Evolutionary conservation across 2,113 vertebrate genomes (phyloP).

Genomic region (Rhinichthys klamathensis): DNA sequence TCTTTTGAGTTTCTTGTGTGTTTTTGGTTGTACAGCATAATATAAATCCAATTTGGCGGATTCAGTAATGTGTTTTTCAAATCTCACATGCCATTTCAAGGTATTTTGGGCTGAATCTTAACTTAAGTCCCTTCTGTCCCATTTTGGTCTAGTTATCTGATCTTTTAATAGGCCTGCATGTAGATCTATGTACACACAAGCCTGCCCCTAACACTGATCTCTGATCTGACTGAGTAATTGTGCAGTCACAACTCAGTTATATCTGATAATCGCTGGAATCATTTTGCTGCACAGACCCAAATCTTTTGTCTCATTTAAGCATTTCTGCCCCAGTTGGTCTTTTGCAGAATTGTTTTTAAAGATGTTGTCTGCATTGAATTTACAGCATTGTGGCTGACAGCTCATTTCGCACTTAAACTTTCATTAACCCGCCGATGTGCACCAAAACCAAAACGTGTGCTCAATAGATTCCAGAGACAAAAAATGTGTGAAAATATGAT

Average conservation of each 20-base stretch:
- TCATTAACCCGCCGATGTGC: conserved; percentile 28
- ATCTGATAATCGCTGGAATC: not conserved
- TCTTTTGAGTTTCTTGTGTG: conserved; percentile 27
- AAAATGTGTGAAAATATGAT: conserved; percentile 10
- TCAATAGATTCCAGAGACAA: not conserved
- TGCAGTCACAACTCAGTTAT: conserved; percentile 25
- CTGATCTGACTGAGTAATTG: not conserved
- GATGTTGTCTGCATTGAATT: not conserved
- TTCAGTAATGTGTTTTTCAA: not conserved
- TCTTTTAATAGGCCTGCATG: conserved; percentile 33
- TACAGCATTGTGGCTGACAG: conserved; percentile 9
- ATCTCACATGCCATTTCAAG: not conserved
- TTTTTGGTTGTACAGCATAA: conserved; percentile 51
- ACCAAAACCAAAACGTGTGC: not conserved
- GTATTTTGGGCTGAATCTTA: conserved; percentile 34
- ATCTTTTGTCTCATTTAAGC: not conserved
- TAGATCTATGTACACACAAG: conserved; percentile 24
- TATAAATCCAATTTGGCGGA: not conserved
- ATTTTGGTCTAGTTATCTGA: conserved; percentile 35
- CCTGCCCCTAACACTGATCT: conserved; percentile 12
- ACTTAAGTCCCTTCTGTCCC: conserved; percentile 34
- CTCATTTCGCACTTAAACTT: conserved; percentile 12
- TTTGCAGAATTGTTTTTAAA: conserved; percentile 20
- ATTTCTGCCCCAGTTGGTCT: not conserved
- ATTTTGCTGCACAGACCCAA: not conserved